Conservation (phyloP, 2,113 vertebrate species). For the Perca schrenkii region DNA sequence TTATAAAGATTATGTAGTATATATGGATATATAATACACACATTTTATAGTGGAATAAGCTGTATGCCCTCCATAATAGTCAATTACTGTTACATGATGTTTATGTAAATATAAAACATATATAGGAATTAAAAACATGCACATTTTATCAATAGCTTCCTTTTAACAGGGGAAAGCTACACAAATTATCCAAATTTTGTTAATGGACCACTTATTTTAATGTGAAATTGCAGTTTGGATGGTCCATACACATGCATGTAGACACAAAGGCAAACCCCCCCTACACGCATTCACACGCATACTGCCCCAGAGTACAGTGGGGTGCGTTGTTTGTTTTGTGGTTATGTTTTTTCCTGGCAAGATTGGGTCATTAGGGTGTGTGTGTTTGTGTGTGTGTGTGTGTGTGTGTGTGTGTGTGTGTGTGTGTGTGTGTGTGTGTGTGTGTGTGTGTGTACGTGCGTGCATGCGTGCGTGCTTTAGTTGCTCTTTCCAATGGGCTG, state of each 20-base stretch:
- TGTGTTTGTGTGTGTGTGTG: conserved; percentile 52
- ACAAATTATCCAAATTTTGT: conserved; percentile 21
- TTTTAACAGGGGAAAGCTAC: not conserved
- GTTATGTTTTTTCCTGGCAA: conserved; percentile 76
- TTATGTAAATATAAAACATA: conserved; percentile 21
- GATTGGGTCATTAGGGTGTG: conserved; percentile 75
- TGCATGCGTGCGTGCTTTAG: conserved; percentile 21
- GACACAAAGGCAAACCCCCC: conserved; percentile 27
- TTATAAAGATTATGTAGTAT: conserved; percentile 33
- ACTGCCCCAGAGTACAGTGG: conserved; percentile 61
- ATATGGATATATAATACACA: conserved; percentile 5
- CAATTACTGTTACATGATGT: not conserved
- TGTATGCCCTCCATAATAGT: not conserved
- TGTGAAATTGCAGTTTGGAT: conserved; percentile 32
- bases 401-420: conserved; percentile 13
- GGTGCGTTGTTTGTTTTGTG: conserved; percentile 76
- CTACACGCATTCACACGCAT: conserved; percentile 39
- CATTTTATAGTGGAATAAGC: not conserved
- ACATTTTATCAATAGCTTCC: conserved; percentile 16
- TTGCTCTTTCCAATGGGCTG: conserved; percentile 38
- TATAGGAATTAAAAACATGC: conserved; percentile 21
- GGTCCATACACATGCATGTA: conserved; percentile 24
- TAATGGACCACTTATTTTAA: conserved; percentile 23
- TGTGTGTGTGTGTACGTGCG: not conserved
- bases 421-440: conserved; percentile 14